Conservation (phyloP, 1,140 invertebrate genomes). For the Gonioctena quinquepunctata region DNA sequence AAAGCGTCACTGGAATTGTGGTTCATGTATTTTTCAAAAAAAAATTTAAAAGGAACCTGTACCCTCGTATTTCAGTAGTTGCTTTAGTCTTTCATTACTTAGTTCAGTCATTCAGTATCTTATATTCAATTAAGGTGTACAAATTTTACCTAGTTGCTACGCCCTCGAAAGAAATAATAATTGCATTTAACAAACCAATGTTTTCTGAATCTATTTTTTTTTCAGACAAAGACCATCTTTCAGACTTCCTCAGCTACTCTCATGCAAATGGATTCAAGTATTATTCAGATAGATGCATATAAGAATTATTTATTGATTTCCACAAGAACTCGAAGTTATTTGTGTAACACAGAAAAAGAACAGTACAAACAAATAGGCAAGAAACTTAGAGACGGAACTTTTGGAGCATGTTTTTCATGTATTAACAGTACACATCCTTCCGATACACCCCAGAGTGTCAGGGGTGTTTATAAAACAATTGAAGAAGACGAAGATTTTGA, state of each 20-base stretch:
- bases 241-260: conserved; percentile 62
- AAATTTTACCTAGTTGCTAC: no score
- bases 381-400: conserved; percentile 75
- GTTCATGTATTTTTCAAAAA: no score
- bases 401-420: conserved; percentile 72
- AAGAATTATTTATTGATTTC: conserved; percentile 72
- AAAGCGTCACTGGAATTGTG: no score
- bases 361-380: conserved; percentile 81
- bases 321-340: conserved; percentile 72
- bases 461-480: conserved; percentile 51
- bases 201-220: conserved; percentile 14
- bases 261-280: conserved; percentile 74
- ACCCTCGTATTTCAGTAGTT: no score
- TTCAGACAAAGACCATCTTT: conserved; percentile 58
- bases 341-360: conserved; percentile 76
- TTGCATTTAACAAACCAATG: neutral
- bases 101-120: no score
- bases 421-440: conserved; percentile 34
- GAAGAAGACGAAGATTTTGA: conserved; percentile 37
- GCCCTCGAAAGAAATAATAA: no score
- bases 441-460: conserved; percentile 30
- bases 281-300: conserved; percentile 73
- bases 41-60: no score
- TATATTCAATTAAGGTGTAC: no score
- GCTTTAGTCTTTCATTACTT: no score